Evolutionary conservation across 2,113 vertebrate genomes (phyloP), one percentile per base, ranked within the genome.

Genomic region (Thymallus thymallus): DNA sequence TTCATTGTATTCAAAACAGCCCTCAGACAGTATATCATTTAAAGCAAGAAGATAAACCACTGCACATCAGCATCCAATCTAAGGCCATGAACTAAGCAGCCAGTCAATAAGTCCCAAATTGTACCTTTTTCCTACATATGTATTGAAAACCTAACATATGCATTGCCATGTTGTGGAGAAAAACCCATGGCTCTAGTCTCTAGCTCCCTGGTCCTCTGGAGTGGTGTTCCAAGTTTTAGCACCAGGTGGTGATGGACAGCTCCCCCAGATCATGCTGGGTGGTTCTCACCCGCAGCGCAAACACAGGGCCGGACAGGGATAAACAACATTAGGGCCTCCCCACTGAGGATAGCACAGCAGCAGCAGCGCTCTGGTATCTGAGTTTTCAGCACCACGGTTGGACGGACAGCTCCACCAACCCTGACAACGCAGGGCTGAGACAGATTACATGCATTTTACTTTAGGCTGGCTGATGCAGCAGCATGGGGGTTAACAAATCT

Each of bases 401-500:
- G 56, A 9, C 20, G 32, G n/a, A 68, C 32, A 68, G 32, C 66
- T 45, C 66, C 32, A 13, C 65, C 48, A 51, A 51, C 48, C 48
- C 48, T 18, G 48, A 51, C 48, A 51, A 51, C 3, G 48, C 13
- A 51, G 48, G 48, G 3, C 48, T 16, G 16, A 18, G 48, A 51
- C 48, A 51, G 48, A 60, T 1, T 48, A 86, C 85, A 88, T 7
- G 67, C 23, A 62, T 84, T 85, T 85, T 88, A 82, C 87, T 88
- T 87, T 87, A 85, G 64, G 0, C 48, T 51, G 48, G 48, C 16
- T 51, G 48, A 51, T 51, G 3, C 46, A 4, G 71, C 64, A 78
- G 22, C n/a, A 0, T 0, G 24, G n/a, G 24, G 23, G 67, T 51
- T 18, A 64, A 80, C 18, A 76, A 65, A 76, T 79, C 12, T 56